Evolutionary conservation across 2,888 invertebrate genomes (phyloP).

Genomic region (Asteroscopus sphinx): DNA sequence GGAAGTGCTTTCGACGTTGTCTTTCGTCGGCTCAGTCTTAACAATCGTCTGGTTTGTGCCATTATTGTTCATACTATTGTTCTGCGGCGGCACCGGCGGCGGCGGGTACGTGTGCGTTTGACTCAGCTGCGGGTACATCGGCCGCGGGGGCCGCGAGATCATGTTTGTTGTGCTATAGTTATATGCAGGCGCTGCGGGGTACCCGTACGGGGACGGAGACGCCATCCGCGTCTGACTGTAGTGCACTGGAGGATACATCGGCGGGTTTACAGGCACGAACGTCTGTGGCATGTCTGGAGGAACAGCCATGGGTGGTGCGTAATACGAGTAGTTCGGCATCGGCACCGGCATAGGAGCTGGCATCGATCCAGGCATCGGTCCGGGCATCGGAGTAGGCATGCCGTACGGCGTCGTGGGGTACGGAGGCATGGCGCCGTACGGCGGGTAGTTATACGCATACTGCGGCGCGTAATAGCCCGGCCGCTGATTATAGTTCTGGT

Average conservation of each 20-base stretch:
- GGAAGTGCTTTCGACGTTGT: conserved; percentile 71
- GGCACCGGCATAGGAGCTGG: conserved; percentile 70
- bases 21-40: conserved; percentile 70
- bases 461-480: conserved; percentile 76
- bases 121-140: conserved; percentile 76
- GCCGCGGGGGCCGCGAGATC: conserved; percentile 79
- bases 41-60: conserved; percentile 55
- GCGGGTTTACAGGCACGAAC: conserved; percentile 65
- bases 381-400: conserved; percentile 73
- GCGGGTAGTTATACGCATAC: conserved; percentile 73
- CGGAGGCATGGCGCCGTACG: conserved; percentile 73
- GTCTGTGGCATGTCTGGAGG: conserved; percentile 65
- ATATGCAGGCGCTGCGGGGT: conserved; percentile 70
- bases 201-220: conserved; percentile 74
- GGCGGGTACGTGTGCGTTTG: conserved; percentile 77
- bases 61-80: conserved; percentile 48
- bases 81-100: conserved; percentile 42
- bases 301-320: conserved; percentile 63
- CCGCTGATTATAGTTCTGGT: conserved; percentile 78
- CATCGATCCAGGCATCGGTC: conserved; percentile 67
- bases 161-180: conserved; percentile 84
- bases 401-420: conserved; percentile 79
- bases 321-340: conserved; percentile 71
- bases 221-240: conserved; percentile 84
- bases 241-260: conserved; percentile 72